phyloP scores from a whole-genome alignment of 2,888 invertebrate species.

The Pandemis corylana region DNA sequence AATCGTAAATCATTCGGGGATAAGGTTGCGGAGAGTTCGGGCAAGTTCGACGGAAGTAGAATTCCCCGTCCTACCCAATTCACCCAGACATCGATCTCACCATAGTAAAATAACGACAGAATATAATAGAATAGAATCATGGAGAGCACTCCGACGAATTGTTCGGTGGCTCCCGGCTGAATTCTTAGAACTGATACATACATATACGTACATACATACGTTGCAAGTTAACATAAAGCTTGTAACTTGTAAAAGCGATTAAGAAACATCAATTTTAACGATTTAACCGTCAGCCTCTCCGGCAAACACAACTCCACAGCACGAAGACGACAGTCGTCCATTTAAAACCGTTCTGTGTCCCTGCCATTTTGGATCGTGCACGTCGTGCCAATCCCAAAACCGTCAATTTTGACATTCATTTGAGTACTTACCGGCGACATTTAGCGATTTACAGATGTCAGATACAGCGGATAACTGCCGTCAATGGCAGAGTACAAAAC shows the following conservation, averaged over 20 bases:
- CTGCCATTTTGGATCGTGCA: not conserved
- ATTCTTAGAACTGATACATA: too few species aligned
- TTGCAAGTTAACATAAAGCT: too few species aligned
- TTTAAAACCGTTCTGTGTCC: not conserved
- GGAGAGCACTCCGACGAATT: too few species aligned
- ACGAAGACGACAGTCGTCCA: too few species aligned
- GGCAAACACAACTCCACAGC: too few species aligned
- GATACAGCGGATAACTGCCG: not conserved
- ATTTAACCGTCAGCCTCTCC: too few species aligned
- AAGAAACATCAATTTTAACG: too few species aligned
- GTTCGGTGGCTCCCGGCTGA: too few species aligned
- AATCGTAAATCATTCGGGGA: not conserved
- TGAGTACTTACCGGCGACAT: not conserved
- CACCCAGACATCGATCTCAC: not conserved
- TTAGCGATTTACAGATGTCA: constrained; percentile 4
- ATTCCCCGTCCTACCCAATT: not conserved
- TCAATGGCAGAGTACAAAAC: not conserved
- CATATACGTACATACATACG: too few species aligned
- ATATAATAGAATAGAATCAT: too few species aligned
- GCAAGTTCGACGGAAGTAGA: not conserved
- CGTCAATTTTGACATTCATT: not conserved
- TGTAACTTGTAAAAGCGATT: too few species aligned
- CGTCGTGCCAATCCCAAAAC: not conserved
- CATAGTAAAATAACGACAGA: not conserved
- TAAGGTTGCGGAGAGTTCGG: not conserved